Evolutionary conservation across 2,888 invertebrate genomes (phyloP).

Genomic region (Charanyca ferruginea): DNA sequence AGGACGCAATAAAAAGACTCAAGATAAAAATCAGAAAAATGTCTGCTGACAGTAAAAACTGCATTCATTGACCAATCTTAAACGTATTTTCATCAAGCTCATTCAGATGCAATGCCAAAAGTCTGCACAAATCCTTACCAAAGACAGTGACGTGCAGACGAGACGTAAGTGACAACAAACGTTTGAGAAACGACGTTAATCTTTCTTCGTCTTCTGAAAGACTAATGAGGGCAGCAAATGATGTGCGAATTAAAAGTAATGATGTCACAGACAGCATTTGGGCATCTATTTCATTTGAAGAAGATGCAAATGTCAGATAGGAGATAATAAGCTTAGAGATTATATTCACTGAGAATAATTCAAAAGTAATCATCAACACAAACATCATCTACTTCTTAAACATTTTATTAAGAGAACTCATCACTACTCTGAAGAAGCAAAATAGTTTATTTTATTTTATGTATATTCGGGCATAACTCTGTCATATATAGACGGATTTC

Average conservation of each 20-base stretch:
- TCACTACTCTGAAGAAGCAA: too few species aligned
- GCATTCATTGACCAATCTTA: neutral
- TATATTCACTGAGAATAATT: too few species aligned
- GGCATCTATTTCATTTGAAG: neutral
- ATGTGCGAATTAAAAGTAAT: slow-evolving; percentile 12
- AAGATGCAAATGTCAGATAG: too few species aligned
- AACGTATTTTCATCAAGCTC: neutral
- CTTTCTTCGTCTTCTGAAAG: slow-evolving; percentile 37
- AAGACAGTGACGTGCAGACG: slow-evolving; percentile 2
- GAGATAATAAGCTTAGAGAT: neutral
- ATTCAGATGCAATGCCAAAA: neutral
- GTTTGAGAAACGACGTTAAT: slow-evolving; percentile 55
- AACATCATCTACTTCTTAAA: too few species aligned
- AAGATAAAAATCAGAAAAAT: too few species aligned
- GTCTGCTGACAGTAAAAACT: neutral
- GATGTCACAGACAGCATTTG: slow-evolving; percentile 13
- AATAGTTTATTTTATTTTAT: too few species aligned
- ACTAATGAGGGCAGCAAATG: slow-evolving; percentile 35
- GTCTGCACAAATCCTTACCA: slow-evolving; percentile 10
- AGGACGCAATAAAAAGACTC: too few species aligned
- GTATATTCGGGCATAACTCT: too few species aligned
- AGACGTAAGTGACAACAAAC: slow-evolving; percentile 59
- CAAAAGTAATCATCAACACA: too few species aligned
- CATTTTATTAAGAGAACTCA: too few species aligned
- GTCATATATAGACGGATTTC: too few species aligned